Conservation (phyloP, 2,797 vertebrate genomes). For the Enoplosus armatus region DNA sequence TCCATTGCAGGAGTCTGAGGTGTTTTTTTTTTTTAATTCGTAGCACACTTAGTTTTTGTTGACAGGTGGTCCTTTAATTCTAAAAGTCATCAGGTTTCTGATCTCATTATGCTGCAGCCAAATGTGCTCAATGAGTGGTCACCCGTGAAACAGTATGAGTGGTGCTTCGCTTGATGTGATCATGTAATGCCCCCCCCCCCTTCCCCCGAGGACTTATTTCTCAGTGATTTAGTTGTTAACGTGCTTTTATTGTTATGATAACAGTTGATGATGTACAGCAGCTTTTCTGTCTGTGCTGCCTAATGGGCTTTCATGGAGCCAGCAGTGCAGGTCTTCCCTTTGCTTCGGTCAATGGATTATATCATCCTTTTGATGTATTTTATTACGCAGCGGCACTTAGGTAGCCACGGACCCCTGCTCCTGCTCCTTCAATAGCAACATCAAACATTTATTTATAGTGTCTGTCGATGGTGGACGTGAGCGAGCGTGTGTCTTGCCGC, state of each 20-base stretch:
- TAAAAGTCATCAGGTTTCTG: not conserved
- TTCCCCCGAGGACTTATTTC: no score
- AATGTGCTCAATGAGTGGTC: no score
- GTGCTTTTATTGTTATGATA: slow-evolving; percentile 6
- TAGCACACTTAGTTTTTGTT: not conserved
- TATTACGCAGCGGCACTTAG: not conserved
- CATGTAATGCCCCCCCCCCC: no score
- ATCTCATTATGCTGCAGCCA: no score
- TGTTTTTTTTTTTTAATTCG: no score
- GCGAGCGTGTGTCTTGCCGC: not conserved
- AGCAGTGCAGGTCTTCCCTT: slow-evolving; percentile 1
- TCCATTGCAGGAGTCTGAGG: no score
- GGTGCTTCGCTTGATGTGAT: not conserved
- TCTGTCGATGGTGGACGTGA: not conserved
- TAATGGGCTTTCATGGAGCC: slow-evolving; percentile 9
- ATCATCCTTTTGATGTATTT: not conserved
- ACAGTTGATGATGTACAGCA: not conserved
- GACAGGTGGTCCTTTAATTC: not conserved
- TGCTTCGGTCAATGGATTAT: slow-evolving; percentile 1
- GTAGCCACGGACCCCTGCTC: not conserved
- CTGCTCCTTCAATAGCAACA: not conserved
- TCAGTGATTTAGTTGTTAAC: slow-evolving; percentile 26
- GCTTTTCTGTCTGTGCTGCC: not conserved
- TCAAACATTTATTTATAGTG: not conserved
- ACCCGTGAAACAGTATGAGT: not conserved